A percentile compares a stretch with the other conserved stretches of the same genome.
These are phyloP conservation scores for Spea hammondii DNA, from an alignment of 2,797 vertebrate species.

Conservation along the genomic window DNA sequence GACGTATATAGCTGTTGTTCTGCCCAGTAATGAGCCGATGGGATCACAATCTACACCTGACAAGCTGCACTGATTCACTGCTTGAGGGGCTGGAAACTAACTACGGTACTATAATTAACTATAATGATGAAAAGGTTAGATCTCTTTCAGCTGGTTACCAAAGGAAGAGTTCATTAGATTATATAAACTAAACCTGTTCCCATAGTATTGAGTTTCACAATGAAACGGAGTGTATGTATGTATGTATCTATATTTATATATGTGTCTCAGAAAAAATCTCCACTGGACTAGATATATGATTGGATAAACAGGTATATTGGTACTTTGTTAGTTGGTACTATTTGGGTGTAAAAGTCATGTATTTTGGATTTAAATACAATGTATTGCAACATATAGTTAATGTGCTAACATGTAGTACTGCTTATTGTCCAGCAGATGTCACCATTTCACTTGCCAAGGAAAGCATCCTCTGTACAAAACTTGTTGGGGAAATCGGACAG, in stretches of 20 bases:
- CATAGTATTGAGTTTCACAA: too few relatives aligned
- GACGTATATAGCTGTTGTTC: slow-evolving; percentile 8
- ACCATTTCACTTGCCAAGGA: slow-evolving; percentile 80
- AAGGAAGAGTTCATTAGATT: too few relatives aligned
- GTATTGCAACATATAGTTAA: neutral
- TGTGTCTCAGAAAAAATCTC: too few relatives aligned
- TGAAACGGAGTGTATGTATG: too few relatives aligned
- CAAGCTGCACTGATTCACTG: neutral
- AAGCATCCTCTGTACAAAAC: slow-evolving; percentile 84
- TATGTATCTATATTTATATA: too few relatives aligned
- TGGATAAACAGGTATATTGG: too few relatives aligned
- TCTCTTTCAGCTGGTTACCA: too few relatives aligned
- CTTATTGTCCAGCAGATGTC: slow-evolving; percentile 78
- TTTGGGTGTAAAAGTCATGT: neutral
- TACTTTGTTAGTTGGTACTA: neutral
- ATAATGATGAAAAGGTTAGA: too few relatives aligned
- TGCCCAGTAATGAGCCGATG: slow-evolving; percentile 13
- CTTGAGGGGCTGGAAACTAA: neutral
- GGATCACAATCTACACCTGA: neutral
- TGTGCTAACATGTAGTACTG: slow-evolving; percentile 55
- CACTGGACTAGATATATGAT: too few relatives aligned
- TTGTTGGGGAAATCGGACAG: slow-evolving; percentile 81
- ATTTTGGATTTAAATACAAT: neutral
- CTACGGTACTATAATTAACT: too few relatives aligned
- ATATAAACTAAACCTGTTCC: too few relatives aligned